Evolutionary conservation across 1,140 invertebrate genomes (phyloP).

Genomic region (Ostrea edulis): DNA sequence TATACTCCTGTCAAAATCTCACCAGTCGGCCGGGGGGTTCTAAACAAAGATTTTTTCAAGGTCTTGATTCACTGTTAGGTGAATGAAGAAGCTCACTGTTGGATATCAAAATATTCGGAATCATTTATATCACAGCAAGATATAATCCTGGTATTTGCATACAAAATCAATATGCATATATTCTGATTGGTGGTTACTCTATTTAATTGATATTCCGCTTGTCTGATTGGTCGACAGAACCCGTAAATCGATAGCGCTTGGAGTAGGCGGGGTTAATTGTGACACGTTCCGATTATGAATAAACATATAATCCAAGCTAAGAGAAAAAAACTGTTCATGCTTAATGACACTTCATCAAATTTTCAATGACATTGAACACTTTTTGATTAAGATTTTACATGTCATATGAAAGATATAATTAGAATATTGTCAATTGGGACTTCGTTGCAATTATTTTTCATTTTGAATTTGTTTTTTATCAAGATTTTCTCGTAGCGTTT

Average conservation of each 20-base stretch:
- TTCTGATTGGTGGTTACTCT: constrained; percentile 39
- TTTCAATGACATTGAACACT: neutral
- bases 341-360: constrained; percentile 4
- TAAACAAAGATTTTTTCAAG: constrained; percentile 44
- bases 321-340: neutral
- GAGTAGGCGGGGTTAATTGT: constrained; percentile 44
- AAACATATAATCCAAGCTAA: constrained; percentile 32
- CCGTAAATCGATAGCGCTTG: constrained; percentile 15
- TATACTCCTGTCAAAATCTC: constrained; percentile 42
- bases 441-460: neutral
- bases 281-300: constrained; percentile 36
- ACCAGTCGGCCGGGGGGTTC: constrained; percentile 25
- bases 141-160: constrained; percentile 45
- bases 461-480: no score
- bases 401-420: neutral
- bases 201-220: constrained; percentile 10
- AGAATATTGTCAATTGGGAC: neutral
- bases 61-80: constrained; percentile 37
- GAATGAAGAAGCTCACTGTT: constrained; percentile 47
- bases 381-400: neutral
- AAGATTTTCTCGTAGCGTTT: no score
- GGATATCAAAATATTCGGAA: constrained; percentile 49
- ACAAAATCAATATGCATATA: constrained; percentile 21
- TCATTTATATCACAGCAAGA: constrained; percentile 44
- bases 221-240: constrained; percentile 41